A percentile compares a stretch with the other conserved stretches of the same genome.
Evolutionary conservation across 2,888 invertebrate genomes (phyloP).

Genomic region (Pristionchus exspectatus): DNA sequence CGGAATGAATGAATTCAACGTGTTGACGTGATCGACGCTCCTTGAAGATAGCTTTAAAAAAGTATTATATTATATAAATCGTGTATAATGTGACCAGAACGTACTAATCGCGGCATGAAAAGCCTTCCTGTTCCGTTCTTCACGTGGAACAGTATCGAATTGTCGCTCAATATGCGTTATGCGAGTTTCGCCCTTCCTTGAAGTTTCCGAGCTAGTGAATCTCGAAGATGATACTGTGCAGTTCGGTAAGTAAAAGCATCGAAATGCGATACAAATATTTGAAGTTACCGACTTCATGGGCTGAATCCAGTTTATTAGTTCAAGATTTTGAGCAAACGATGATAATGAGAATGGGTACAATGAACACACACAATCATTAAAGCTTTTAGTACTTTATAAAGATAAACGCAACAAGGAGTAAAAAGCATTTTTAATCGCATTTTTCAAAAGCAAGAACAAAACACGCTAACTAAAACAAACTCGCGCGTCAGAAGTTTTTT

Average conservation of each 20-base stretch:
- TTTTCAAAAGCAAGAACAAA: too few species aligned
- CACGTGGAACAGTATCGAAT: constrained; percentile 68
- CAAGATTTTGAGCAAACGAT: not conserved
- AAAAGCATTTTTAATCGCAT: too few species aligned
- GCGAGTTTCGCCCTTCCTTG: constrained; percentile 54
- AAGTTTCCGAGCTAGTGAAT: constrained; percentile 43
- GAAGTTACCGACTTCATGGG: not conserved
- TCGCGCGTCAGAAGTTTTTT: too few species aligned
- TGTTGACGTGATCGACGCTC: constrained; percentile 88
- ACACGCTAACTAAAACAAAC: too few species aligned
- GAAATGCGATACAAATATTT: not conserved
- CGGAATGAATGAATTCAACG: constrained; percentile 94
- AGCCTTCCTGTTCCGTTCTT: constrained; percentile 70
- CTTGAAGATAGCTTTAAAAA: constrained; percentile 84
- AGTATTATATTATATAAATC: not conserved
- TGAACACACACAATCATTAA: too few species aligned
- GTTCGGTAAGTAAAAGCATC: not conserved
- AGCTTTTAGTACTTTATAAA: too few species aligned
- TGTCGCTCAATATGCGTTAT: constrained; percentile 72
- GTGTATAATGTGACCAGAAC: not conserved
- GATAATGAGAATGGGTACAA: too few species aligned
- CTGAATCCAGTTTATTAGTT: not conserved
- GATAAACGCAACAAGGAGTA: too few species aligned
- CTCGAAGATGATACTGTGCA: not conserved
- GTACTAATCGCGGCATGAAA: constrained; percentile 74